Evolutionary conservation across 2,113 vertebrate genomes (phyloP).

Genomic region (Dipodomys stephensi): DNA sequence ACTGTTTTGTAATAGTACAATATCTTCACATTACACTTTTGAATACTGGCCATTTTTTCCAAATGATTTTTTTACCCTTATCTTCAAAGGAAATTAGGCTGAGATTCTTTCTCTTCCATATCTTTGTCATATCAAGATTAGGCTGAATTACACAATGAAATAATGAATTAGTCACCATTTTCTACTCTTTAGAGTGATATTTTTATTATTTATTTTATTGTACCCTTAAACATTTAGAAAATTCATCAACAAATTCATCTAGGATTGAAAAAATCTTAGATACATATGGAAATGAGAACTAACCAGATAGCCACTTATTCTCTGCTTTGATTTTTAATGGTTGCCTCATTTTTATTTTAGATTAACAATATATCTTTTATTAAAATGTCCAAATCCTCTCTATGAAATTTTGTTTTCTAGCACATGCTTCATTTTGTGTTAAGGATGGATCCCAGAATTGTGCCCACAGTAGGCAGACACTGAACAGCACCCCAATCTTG

Average conservation of each 20-base stretch:
- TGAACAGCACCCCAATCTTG: background rate
- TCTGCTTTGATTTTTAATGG: background rate
- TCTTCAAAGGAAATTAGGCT: background rate
- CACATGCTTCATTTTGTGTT: background rate
- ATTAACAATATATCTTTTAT: background rate
- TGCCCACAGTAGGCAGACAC: background rate
- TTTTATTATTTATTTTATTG: background rate
- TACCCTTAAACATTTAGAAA: slow-evolving; percentile 33
- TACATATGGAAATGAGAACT: background rate
- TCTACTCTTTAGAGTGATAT: background rate
- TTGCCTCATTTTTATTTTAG: background rate
- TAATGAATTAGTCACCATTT: background rate
- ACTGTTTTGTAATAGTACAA: background rate
- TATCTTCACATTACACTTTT: background rate
- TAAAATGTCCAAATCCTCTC: background rate
- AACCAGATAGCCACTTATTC: background rate
- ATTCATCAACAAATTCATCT: background rate
- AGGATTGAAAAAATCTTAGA: background rate
- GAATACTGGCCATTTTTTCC: background rate
- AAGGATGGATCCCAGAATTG: background rate
- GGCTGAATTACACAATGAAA: background rate
- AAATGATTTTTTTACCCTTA: background rate
- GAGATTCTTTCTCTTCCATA: background rate
- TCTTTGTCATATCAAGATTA: background rate
- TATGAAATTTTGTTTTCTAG: background rate